These are phyloP conservation scores for Morpho deidamia DNA, from an alignment of 2,888 invertebrate genomes.

Conservation along the genomic window DNA sequence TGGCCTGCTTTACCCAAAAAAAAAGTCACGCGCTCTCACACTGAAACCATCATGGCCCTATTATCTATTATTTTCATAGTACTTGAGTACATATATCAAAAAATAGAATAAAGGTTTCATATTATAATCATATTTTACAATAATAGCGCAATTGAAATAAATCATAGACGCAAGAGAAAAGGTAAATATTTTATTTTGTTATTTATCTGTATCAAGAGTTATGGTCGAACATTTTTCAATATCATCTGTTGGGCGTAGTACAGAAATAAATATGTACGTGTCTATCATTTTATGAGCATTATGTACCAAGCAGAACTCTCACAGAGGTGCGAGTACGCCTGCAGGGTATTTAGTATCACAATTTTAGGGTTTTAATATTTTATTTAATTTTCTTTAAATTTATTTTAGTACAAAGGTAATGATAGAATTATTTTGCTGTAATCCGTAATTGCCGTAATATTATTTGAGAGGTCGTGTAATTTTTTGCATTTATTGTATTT, in stretches of 20 bases:
- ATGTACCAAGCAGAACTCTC: constrained; percentile 5
- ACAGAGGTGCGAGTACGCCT: neutral
- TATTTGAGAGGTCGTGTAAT: no score
- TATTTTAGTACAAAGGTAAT: no score
- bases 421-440: no score
- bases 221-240: constrained; percentile 6
- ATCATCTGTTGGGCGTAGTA: constrained; percentile 5
- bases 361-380: neutral
- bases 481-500: no score
- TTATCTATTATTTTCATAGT: no score
- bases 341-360: neutral
- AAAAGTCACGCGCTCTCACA: neutral
- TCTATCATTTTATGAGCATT: constrained; percentile 15
- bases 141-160: constrained; percentile 8
- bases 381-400: no score
- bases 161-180: constrained; percentile 4
- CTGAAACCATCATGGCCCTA: no score
- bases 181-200: neutral
- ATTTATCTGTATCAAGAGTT: constrained; percentile 10
- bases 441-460: no score
- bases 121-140: neutral
- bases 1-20: neutral
- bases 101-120: no score
- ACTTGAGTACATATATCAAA: no score
- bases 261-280: constrained; percentile 1